Conservation (phyloP, 2,113 vertebrate genomes). For the Cinclus mexicanus region DNA sequence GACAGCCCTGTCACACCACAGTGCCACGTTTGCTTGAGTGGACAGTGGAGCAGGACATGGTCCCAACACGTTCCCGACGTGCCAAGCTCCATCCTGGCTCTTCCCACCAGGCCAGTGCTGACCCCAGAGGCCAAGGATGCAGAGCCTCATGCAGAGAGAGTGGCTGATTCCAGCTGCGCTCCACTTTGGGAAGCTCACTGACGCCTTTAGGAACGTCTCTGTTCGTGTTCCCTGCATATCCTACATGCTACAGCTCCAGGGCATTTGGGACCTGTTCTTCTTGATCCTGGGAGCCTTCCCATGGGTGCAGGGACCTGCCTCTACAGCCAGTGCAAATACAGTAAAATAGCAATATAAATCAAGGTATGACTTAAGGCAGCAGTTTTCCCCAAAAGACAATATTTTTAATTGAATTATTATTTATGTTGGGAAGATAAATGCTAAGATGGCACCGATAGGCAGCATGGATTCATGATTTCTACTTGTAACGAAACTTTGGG, state of each 20-base stretch:
- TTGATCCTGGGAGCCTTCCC: background rate
- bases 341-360: background rate
- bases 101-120: background rate
- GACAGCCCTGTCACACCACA: background rate
- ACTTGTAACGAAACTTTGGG: background rate
- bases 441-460: background rate
- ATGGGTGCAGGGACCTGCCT: background rate
- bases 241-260: accelerated
- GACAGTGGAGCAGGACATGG: background rate
- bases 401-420: background rate
- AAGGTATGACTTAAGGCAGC: background rate
- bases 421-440: background rate
- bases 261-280: constrained; percentile 7
- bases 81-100: background rate
- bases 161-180: accelerated
- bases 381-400: background rate
- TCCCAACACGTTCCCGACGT: accelerated
- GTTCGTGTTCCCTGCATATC: background rate
- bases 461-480: background rate
- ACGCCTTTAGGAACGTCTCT: background rate
- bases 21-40: accelerated
- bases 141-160: background rate
- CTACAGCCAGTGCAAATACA: background rate
- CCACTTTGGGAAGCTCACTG: accelerated
- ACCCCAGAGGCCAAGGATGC: background rate